These are phyloP conservation scores for Numenius phaeopus DNA, from an alignment of 2,797 vertebrate genomes.

Conservation along the genomic window DNA sequence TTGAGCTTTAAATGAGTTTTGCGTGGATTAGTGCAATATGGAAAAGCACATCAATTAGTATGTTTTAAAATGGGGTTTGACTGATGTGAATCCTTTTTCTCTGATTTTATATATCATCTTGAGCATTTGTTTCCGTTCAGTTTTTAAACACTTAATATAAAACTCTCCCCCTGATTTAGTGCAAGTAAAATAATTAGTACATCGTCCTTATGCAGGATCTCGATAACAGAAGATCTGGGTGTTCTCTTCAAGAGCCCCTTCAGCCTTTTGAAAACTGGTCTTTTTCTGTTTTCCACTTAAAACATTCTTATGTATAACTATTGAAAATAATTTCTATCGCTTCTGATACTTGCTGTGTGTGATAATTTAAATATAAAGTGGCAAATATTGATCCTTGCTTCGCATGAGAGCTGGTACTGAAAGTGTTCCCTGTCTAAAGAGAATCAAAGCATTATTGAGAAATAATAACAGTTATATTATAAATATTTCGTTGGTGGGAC, in stretches of 20 bases:
- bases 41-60: too few relatives aligned
- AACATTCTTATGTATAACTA: background rate
- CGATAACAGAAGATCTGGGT: background rate
- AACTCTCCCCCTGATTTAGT: background rate
- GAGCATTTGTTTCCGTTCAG: background rate
- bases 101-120: background rate
- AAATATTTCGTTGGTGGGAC: background rate
- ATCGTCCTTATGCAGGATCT: background rate
- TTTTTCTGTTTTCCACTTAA: background rate
- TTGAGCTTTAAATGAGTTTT: too few relatives aligned
- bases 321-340: background rate
- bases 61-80: too few relatives aligned
- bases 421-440: background rate
- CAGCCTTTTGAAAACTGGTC: background rate
- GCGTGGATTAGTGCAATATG: too few relatives aligned
- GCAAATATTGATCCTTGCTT: background rate
- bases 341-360: background rate
- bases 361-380: background rate
- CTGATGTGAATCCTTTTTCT: background rate
- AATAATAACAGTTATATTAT: background rate
- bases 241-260: background rate
- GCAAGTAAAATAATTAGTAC: background rate
- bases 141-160: background rate
- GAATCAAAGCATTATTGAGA: background rate
- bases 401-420: rapidly evolving